Conservation (phyloP, 2,888 invertebrate species). For the Ophraella communa region DNA sequence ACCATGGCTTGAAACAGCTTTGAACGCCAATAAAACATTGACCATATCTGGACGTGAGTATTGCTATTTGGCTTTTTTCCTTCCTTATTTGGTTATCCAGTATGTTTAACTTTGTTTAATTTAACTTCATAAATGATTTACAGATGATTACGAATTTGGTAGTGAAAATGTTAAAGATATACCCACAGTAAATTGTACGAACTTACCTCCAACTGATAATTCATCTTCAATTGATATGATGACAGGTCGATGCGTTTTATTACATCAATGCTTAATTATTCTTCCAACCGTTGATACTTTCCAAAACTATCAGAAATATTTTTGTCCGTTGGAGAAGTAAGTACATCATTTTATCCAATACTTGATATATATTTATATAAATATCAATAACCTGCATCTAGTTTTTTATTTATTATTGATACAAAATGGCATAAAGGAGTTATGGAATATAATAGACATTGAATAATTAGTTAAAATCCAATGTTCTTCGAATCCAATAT, state of each 20-base stretch:
- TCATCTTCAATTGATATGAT: background rate
- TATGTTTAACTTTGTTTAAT: background rate
- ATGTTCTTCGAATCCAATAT: too few species aligned
- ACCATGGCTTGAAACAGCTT: background rate
- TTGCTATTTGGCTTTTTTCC: background rate
- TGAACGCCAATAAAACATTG: background rate
- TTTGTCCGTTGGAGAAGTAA: constrained; percentile 20
- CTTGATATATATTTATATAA: too few species aligned
- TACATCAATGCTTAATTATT: constrained; percentile 8
- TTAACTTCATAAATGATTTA: background rate
- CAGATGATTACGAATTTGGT: constrained; percentile 13
- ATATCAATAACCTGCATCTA: too few species aligned
- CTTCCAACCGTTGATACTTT: constrained; percentile 2
- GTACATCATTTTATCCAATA: too few species aligned
- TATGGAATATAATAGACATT: too few species aligned
- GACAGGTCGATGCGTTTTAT: constrained; percentile 12
- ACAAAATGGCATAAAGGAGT: too few species aligned
- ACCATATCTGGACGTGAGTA: background rate
- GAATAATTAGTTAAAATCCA: too few species aligned
- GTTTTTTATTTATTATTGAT: too few species aligned
- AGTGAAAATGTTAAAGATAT: background rate
- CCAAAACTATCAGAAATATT: constrained; percentile 10
- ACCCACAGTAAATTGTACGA: constrained; percentile 5
- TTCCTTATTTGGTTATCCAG: background rate
- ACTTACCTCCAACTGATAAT: constrained; percentile 4